Evolutionary conservation across 2,888 invertebrate species (phyloP).

Genomic region (Prenolepis imparis): DNA sequence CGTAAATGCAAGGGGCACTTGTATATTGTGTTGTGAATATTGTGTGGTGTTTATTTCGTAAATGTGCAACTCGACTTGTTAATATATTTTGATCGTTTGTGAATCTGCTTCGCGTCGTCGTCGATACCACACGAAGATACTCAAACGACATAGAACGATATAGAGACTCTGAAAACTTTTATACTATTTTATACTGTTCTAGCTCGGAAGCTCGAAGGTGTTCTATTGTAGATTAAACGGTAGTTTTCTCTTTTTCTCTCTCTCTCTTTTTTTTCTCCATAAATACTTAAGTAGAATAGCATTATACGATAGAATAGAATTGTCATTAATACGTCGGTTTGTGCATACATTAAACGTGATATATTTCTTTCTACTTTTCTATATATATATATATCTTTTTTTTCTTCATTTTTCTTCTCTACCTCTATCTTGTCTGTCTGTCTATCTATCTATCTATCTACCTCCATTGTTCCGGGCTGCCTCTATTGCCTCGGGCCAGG

Average conservation of each 20-base stretch:
- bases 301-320: slow-evolving; percentile 46
- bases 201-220: slow-evolving; percentile 3
- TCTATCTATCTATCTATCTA: slow-evolving; percentile 36
- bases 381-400: neutral
- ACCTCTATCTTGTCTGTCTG: slow-evolving; percentile 48
- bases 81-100: slow-evolving; percentile 35
- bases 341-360: slow-evolving; percentile 21
- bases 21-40: slow-evolving; percentile 51
- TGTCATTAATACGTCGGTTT: slow-evolving; percentile 28
- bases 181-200: neutral
- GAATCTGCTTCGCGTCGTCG: slow-evolving; percentile 9
- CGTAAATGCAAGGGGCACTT: slow-evolving; percentile 49
- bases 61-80: slow-evolving; percentile 46
- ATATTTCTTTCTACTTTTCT: neutral
- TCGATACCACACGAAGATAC: neutral
- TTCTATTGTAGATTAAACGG: slow-evolving; percentile 34
- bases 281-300: slow-evolving; percentile 43
- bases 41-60: slow-evolving; percentile 42
- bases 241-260: neutral
- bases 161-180: slow-evolving; percentile 11
- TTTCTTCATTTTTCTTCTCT: slow-evolving; percentile 33
- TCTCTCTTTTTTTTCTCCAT: neutral
- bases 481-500: slow-evolving; percentile 67
- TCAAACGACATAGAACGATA: slow-evolving; percentile 9
- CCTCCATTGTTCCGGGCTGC: slow-evolving; percentile 63